Conservation (phyloP, 2,797 vertebrate genomes). For the Danio choprae region DNA sequence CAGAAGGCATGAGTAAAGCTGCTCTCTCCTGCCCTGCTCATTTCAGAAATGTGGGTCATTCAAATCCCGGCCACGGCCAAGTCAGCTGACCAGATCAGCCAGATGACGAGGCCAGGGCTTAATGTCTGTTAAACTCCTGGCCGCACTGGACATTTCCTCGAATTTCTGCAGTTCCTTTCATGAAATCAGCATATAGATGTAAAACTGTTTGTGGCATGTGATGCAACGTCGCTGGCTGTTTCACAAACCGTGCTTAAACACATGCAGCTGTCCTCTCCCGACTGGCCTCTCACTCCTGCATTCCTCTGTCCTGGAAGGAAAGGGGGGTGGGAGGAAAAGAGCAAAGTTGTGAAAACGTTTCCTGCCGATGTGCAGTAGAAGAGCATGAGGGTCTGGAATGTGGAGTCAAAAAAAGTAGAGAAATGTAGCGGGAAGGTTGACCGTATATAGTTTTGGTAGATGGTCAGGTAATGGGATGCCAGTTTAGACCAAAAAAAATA, state of each 20-base stretch:
- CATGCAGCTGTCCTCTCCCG: constrained; percentile 59
- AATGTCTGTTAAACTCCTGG: neutral
- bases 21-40: constrained; percentile 26
- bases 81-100: constrained; percentile 55
- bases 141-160: neutral
- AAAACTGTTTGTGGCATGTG: constrained; percentile 26
- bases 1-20: constrained; percentile 57
- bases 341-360: constrained; percentile 57
- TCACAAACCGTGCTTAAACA: constrained; percentile 50
- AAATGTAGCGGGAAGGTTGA: constrained; percentile 39
- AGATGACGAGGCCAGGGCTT: constrained; percentile 20
- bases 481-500: neutral
- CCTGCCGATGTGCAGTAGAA: constrained; percentile 55
- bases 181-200: neutral
- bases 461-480: neutral
- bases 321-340: constrained; percentile 27
- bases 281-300: constrained; percentile 49
- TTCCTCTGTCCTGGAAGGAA: constrained; percentile 62
- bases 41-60: constrained; percentile 63
- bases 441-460: constrained; percentile 33
- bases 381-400: constrained; percentile 56
- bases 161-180: neutral
- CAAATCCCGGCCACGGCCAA: constrained; percentile 29
- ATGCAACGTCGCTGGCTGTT: constrained; percentile 21
- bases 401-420: constrained; percentile 25